Base-by-base conservation (phyloP, 1,140 invertebrate species). In the Drosophila erecta region DNA sequence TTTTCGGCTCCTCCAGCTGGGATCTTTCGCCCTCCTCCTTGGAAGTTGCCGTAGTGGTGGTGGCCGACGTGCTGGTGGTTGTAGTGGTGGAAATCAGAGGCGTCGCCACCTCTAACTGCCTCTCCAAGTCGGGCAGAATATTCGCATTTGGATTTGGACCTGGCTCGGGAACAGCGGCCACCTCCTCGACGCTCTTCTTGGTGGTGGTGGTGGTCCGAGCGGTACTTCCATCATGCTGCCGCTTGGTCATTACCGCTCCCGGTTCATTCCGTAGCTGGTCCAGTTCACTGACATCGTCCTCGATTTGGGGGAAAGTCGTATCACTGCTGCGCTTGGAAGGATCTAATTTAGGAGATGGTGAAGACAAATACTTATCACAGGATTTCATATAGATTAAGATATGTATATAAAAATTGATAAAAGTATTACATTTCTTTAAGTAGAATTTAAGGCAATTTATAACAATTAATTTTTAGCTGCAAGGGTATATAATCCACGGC, bases 241-340 rank as follows among this genome's bases (percentile, higher is more conserved):
- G 49, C 60, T 89, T 87, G 35, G 38, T 40, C 24, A 76, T n/a
- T 24, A 17, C 35, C 15, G 2, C 41, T 33, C 27, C 62, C 1
- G 60, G 83, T 3, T 85, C 65, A 14, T 65, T 67, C 15, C 86
- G 71, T 53, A 92, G 35, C 33, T 92, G 83, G 57, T 92, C 90
- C 22, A 92, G 69, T 49, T 92, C 91, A 17, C 73, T 67, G 2
- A 92, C 91, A 75, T 92, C 91, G 49, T 91, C 90, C 49, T 92
- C 90, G 46, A 89, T 79, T 56, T 91, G 60, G 14, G 73, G 80
- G 38, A 87, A 73, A 8, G n/a, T 47, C 1, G 8, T 47, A 54
- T 85, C 76, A 35, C 56, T 71, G 47, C 51, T 66, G 27, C 72
- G 54, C 38, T 38, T 74, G 51, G 75, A 76, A 11, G 84, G 84